Base-by-base conservation (phyloP, 2,888 invertebrate genomes). In the Entomobrya proxima region DNA sequence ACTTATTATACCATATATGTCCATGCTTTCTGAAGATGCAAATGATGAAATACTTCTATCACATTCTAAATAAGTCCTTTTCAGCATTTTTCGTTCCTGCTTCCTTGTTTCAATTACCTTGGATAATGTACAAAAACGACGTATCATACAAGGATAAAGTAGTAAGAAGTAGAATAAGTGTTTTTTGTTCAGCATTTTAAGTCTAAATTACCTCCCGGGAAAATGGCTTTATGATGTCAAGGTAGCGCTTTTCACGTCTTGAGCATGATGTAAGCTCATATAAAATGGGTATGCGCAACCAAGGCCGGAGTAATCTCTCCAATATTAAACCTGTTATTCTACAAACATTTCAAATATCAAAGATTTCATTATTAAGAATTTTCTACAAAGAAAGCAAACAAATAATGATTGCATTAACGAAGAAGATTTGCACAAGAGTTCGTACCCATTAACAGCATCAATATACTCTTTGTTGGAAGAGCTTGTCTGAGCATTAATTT, bases 401-500 rank as follows among this genome's bases (percentile, higher is more conserved):
- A n/a, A n/a, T n/a, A n/a, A n/a, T n/a, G 18, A 21, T 11, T 13
- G 9, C 18, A 18, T 58, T 40, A 58, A 11, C 64, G 13, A 18
- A 27, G 44, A 44, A 44, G 9, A n/a, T n/a, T n/a, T n/a, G n/a
- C n/a, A n/a, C n/a, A 18, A 27, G 44, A 44, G 27, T 24, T 44
- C 37, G 2, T 90, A 93, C 93, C 91, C 91, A 85, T 93, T 92
- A 76, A 95, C 93, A 50, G 94, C 93, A 13, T 92, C 90, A 78
- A 94, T 93, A 91, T 94, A 95, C 15, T 93, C 93, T 0, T 93
- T 93, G 4, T 74, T 61, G 78, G 94, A 93, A 27, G 91, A 91
- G 0, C 92, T 92, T 61, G 93, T 92, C 90, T 94, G 94, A 0
- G 94, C 93, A 81, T 94, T 92, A 91, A 95, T 93, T 67, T 93